These are phyloP conservation scores for Herminia tarsipennalis DNA, from an alignment of 2,888 invertebrate genomes.

Conservation along the genomic window DNA sequence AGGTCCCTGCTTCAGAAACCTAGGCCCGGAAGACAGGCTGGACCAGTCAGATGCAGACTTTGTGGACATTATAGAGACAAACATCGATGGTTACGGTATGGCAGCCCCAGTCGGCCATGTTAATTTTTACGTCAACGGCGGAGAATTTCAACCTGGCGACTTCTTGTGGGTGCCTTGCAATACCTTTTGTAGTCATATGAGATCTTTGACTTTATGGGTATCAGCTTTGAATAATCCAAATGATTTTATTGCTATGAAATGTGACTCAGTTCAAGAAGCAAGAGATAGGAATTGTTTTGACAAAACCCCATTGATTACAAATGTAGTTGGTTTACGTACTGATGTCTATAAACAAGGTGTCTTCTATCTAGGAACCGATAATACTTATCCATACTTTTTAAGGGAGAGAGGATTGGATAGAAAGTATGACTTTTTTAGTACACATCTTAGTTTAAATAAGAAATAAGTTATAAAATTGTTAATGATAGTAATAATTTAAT, in stretches of 20 bases:
- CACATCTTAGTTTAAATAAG: constrained; percentile 32
- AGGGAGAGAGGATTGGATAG: constrained; percentile 62
- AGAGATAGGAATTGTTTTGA: constrained; percentile 54
- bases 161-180: constrained; percentile 52
- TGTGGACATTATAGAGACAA: constrained; percentile 63
- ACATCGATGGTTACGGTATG: constrained; percentile 70
- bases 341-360: constrained; percentile 52
- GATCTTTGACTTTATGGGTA: constrained; percentile 55
- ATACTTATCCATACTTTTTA: constrained; percentile 62
- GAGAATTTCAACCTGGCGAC: constrained; percentile 64
- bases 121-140: constrained; percentile 73
- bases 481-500: too few species aligned
- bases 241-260: constrained; percentile 57
- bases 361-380: constrained; percentile 54
- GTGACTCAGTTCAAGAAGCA: constrained; percentile 60
- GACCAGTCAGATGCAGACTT: constrained; percentile 69
- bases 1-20: constrained; percentile 71
- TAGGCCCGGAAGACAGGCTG: constrained; percentile 62
- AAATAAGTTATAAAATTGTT: too few species aligned
- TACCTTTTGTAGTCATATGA: constrained; percentile 55
- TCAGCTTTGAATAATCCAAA: constrained; percentile 53
- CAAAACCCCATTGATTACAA: constrained; percentile 51
- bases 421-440: constrained; percentile 54
- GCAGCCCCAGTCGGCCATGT: constrained; percentile 69
- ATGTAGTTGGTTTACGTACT: constrained; percentile 51